Evolutionary conservation across 2,888 invertebrate genomes (phyloP), one percentile per base, ranked within the genome.

Genomic region (Agriopis leucophaearia): DNA sequence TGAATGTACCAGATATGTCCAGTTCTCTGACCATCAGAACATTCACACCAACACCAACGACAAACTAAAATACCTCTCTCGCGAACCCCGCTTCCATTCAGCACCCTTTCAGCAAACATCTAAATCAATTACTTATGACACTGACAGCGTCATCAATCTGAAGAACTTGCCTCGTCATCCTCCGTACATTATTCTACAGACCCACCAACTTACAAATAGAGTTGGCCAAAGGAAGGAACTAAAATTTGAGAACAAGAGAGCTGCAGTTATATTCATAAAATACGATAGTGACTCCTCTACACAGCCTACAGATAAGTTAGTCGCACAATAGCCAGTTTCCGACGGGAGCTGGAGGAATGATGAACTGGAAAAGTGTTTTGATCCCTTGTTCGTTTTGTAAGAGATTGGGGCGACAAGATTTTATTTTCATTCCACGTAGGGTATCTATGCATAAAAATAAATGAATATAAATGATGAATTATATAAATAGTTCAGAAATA

Each of bases 111-210:
- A 69, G 74, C 79, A 85, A 86, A 85, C 83, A 87, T 81, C 83
- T 81, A 76, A 88, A 88, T 88, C 88, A 86, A 86, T 88, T 88
- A 84, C 74, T 59, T 59, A 59, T 51, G 50, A 59, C 70, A 67
- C 40, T 75, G 76, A 73, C 70, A 71, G 67, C 74, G 76, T 78
- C 85, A 90, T 91, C 88, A 89, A 88, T 88, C 86, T 83, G 76
- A 58, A 57, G 48, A 76, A 82, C 84, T 59, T 74, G 82, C 75
- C 78, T 69, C 71, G 87, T 90, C 90, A 90, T 81, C 72, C 72
- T 54, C 61, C 58, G 77, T 69, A 87, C 87, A 89, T 90, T 89
- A 90, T 85, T 88, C 81, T 55, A 51, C 2, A 13, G 5, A 51
- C 51, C 36, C 8, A 51, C 51, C 51, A 51, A 51, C n/a, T 36